Conservation (phyloP, 2,113 vertebrate species). For the Cyanoderma ruficeps region DNA sequence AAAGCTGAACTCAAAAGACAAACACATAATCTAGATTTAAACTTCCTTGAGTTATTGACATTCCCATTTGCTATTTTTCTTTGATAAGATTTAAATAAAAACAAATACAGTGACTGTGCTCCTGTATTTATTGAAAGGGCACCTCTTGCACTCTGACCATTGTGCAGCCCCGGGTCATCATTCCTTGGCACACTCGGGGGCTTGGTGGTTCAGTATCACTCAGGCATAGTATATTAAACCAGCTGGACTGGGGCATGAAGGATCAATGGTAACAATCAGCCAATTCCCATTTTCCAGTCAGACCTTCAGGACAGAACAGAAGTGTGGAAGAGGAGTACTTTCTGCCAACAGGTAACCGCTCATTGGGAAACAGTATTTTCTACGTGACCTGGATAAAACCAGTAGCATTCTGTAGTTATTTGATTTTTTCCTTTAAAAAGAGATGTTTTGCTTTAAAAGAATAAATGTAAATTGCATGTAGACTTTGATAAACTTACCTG, state of each 20-base stretch:
- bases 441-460: background rate
- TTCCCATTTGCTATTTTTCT: background rate
- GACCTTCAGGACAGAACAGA: background rate
- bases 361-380: background rate
- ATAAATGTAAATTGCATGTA: background rate
- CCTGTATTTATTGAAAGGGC: background rate
- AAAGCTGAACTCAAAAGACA: background rate
- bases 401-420: background rate
- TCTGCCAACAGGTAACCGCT: background rate
- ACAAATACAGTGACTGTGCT: background rate
- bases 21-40: background rate
- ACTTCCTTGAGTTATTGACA: background rate
- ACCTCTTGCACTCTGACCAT: background rate
- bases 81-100: background rate
- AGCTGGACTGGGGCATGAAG: background rate
- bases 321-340: constrained; percentile 20
- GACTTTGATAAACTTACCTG: background rate
- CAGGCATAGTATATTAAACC: background rate
- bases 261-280: background rate
- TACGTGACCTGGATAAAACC: background rate
- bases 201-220: background rate
- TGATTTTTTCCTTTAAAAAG: background rate
- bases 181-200: background rate
- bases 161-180: background rate
- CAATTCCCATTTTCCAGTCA: constrained; percentile 21